Evolutionary conservation across 2,797 vertebrate species (phyloP).

Genomic region (Halcyon leucocephala): DNA sequence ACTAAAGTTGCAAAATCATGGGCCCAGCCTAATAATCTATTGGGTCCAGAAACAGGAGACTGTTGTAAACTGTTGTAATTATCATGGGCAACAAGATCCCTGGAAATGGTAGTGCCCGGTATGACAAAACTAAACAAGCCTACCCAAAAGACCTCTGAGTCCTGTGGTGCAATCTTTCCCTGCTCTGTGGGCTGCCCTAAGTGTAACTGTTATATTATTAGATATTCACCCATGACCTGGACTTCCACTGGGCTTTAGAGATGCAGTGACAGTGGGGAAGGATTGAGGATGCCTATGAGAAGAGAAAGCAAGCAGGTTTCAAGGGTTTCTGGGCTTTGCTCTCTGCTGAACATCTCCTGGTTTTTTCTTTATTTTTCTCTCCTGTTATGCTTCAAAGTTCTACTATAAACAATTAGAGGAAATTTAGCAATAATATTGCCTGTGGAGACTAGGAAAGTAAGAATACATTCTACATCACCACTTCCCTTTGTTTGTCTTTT

Average conservation of each 20-base stretch:
- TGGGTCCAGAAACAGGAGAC: background rate
- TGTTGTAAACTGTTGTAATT: background rate
- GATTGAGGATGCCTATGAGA: background rate
- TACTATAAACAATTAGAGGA: constrained; percentile 35
- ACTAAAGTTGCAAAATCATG: background rate
- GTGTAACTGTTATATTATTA: background rate
- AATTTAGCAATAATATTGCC: constrained; percentile 20
- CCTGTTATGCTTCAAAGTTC: constrained; percentile 11
- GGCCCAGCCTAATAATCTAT: background rate
- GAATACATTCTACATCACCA: constrained; percentile 15
- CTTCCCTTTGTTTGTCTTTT: constrained; percentile 56
- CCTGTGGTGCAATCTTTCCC: background rate
- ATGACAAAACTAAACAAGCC: background rate
- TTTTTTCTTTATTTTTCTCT: background rate
- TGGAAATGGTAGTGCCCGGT: background rate
- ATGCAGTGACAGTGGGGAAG: background rate
- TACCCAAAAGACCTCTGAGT: background rate
- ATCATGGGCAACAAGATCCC: background rate
- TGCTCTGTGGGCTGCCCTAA: background rate
- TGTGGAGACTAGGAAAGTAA: constrained; percentile 29
- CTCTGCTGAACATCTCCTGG: background rate
- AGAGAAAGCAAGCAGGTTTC: background rate
- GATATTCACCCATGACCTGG: background rate
- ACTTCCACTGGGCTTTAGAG: background rate
- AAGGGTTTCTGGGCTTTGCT: background rate